Conservation (phyloP, 2,113 vertebrate genomes). For the Microtus ochrogaster region DNA sequence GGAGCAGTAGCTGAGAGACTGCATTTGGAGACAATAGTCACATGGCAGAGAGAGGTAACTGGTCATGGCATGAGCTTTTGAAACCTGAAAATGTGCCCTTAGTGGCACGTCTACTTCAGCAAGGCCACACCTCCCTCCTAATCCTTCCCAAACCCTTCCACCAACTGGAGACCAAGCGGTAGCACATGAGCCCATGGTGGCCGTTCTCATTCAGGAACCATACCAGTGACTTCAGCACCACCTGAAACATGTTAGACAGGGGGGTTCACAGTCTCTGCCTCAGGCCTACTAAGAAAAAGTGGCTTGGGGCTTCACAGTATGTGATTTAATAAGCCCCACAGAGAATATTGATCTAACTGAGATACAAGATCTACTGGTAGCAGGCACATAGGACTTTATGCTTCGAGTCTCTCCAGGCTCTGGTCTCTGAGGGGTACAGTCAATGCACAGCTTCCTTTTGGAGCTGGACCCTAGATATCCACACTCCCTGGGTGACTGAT, state of each 20-base stretch:
- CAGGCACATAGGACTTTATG: not conserved
- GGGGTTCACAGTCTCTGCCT: not conserved
- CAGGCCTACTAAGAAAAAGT: not conserved
- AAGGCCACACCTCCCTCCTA: not conserved
- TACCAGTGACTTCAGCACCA: not conserved
- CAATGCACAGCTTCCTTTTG: not conserved
- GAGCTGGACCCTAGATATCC: not conserved
- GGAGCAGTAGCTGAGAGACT: not conserved
- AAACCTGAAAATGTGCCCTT: not conserved
- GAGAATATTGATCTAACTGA: not conserved
- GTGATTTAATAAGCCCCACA: not conserved
- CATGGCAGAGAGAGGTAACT: not conserved
- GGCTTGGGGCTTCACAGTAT: not conserved
- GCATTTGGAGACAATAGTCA: not conserved
- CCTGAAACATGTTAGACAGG: constrained; percentile 19
- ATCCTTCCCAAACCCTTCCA: not conserved
- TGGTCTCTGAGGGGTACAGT: not conserved
- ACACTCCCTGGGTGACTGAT: not conserved
- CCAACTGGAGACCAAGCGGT: not conserved
- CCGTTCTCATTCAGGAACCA: too few species aligned
- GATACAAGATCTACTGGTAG: not conserved
- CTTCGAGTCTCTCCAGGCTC: not conserved
- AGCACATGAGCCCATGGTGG: not conserved
- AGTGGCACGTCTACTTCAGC: not conserved
- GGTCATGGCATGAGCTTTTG: not conserved